phyloP scores from a whole-genome alignment of 2,113 vertebrate species.

The Triplophysa rosa region DNA sequence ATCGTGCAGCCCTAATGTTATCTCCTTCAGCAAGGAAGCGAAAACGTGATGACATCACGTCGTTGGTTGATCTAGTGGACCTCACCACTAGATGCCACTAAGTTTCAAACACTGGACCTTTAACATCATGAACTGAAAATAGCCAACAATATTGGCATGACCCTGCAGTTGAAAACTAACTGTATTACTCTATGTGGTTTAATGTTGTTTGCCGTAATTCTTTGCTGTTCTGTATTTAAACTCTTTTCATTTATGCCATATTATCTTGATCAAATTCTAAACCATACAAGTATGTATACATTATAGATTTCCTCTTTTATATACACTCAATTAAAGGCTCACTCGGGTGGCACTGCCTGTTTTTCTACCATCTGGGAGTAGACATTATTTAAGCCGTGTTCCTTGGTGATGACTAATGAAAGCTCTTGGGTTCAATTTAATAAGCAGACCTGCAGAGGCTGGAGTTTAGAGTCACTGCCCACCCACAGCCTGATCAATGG shows the following conservation, averaged over 20 bases:
- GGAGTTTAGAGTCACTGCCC: neutral
- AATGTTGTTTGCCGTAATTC: no score
- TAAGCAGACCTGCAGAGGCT: constrained; percentile 56
- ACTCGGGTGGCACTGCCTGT: constrained; percentile 39
- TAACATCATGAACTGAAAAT: no score
- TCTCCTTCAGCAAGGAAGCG: no score
- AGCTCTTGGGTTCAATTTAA: constrained; percentile 68
- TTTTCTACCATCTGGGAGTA: constrained; percentile 46
- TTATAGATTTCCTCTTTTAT: constrained; percentile 42
- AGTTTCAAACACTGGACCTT: no score
- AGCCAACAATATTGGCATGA: no score
- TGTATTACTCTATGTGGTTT: no score
- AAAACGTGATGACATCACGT: no score
- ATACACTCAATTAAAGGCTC: constrained; percentile 49
- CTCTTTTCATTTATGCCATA: constrained; percentile 24
- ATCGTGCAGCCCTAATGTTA: no score
- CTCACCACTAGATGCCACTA: no score
- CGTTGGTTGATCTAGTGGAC: no score
- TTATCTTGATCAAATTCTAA: constrained; percentile 45
- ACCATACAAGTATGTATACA: constrained; percentile 2
- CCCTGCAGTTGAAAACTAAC: no score
- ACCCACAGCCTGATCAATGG: constrained; percentile 52
- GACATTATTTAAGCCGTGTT: constrained; percentile 68
- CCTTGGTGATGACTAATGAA: constrained; percentile 67
- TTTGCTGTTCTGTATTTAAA: no score